Percentiles rank a stretch among this genome's conserved stretches.
phyloP scores from a whole-genome alignment of 2,888 invertebrate genomes.

The Xanthostigma xanthostigma region DNA sequence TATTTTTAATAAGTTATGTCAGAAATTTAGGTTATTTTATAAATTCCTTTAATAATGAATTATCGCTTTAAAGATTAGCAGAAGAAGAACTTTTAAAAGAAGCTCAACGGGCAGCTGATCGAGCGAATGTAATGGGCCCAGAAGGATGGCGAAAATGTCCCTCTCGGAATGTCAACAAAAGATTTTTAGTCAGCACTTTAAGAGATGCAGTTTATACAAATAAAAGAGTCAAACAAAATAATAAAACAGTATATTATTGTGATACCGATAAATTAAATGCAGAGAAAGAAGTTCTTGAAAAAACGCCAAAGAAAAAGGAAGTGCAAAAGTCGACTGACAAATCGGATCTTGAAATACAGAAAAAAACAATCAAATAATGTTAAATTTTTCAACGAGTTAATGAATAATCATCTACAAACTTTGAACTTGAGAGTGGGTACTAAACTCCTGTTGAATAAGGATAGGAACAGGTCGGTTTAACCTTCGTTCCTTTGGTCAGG shows the following conservation, averaged over 20 bases:
- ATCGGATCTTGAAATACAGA: too few relatives aligned
- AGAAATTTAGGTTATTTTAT: neutral
- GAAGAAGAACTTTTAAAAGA: conserved; percentile 26
- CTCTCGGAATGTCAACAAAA: conserved; percentile 17
- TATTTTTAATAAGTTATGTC: neutral
- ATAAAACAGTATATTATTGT: conserved; percentile 2
- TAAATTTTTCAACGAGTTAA: too few relatives aligned
- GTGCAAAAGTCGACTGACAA: too few relatives aligned
- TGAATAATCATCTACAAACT: too few relatives aligned
- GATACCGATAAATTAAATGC: neutral
- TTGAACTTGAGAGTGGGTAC: too few relatives aligned
- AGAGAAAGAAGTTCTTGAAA: too few relatives aligned
- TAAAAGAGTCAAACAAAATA: conserved; percentile 3
- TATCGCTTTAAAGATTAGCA: conserved; percentile 18
- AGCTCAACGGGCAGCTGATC: conserved; percentile 24
- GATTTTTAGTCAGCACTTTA: conserved; percentile 12
- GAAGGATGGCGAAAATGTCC: conserved; percentile 25
- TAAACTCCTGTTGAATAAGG: too few relatives aligned
- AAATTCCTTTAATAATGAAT: neutral
- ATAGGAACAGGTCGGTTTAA: too few relatives aligned
- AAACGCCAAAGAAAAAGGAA: too few relatives aligned
- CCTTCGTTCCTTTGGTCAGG: too few relatives aligned
- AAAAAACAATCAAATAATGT: too few relatives aligned
- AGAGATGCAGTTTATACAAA: conserved; percentile 8
- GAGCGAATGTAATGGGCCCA: conserved; percentile 26